A percentile compares a stretch with the other conserved stretches of the same genome.
Conservation (phyloP, 2,113 vertebrate species). For the Charadrius vociferus region DNA sequence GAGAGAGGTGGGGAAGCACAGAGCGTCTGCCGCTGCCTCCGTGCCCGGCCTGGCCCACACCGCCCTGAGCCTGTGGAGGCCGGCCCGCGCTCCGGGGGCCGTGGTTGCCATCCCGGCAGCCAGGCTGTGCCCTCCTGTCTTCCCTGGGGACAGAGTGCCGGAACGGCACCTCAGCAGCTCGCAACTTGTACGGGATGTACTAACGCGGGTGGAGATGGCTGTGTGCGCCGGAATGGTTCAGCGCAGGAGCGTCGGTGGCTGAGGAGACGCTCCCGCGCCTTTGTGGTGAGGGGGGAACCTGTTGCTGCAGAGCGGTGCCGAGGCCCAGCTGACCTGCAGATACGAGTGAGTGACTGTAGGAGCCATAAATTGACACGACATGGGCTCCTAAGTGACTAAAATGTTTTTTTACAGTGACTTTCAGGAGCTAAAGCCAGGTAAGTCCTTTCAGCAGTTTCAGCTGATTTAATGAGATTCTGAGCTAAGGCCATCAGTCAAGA, state of each 20-base stretch:
- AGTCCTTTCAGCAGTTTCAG: background rate
- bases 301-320: background rate
- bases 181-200: accelerated
- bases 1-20: too few species aligned
- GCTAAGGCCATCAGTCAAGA: background rate
- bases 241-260: background rate
- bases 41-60: too few species aligned
- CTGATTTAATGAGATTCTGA: background rate
- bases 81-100: too few species aligned
- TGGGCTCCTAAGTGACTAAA: background rate
- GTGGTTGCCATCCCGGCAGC: too few species aligned
- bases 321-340: background rate
- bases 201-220: background rate
- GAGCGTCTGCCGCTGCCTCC: too few species aligned
- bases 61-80: too few species aligned
- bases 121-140: background rate
- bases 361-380: background rate
- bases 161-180: background rate
- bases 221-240: accelerated
- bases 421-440: background rate
- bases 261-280: background rate
- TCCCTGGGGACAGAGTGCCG: background rate
- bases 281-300: background rate
- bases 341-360: background rate
- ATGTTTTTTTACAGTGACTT: background rate